A percentile compares a stretch with the other conserved stretches of the same genome.
Evolutionary conservation across 2,797 vertebrate genomes (phyloP).

Genomic region (Peromyscus melanophrys): DNA sequence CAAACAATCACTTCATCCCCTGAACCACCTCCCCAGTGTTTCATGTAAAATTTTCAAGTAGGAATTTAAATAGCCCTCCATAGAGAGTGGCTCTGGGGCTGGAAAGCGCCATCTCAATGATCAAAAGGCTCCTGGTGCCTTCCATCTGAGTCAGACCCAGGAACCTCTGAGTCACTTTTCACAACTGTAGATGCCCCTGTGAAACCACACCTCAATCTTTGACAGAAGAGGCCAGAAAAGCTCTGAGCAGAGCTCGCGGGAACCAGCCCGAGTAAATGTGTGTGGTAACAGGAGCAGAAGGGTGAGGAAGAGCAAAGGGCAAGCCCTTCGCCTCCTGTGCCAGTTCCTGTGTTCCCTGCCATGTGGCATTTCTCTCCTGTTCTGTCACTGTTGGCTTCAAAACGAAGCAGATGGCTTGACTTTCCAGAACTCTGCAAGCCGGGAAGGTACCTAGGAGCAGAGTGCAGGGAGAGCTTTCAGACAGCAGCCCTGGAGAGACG

Average conservation of each 20-base stretch:
- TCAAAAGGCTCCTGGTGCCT: neutral
- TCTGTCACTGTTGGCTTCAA: conserved; percentile 61
- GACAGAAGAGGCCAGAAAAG: conserved; percentile 44
- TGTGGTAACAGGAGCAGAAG: neutral
- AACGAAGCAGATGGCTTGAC: conserved; percentile 68
- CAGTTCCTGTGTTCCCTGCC: conserved; percentile 56
- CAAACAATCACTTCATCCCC: neutral
- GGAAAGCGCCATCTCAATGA: neutral
- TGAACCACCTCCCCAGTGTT: neutral
- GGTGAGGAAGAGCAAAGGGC: neutral
- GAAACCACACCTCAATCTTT: neutral
- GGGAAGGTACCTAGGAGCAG: neutral
- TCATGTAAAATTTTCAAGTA: neutral
- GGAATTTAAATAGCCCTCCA: neutral
- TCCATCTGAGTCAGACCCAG: neutral
- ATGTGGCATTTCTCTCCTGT: conserved; percentile 13
- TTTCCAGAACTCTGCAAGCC: neutral
- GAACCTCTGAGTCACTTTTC: neutral
- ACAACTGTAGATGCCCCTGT: neutral
- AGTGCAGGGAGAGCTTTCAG: neutral
- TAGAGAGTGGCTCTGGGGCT: neutral
- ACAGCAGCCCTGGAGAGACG: neutral
- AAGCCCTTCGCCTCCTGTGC: neutral
- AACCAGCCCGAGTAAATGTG: conserved; percentile 38
- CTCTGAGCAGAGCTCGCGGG: conserved; percentile 38